phyloP scores from a whole-genome alignment of 2,797 vertebrate genomes.

The Acestrorhynchus altus region DNA sequence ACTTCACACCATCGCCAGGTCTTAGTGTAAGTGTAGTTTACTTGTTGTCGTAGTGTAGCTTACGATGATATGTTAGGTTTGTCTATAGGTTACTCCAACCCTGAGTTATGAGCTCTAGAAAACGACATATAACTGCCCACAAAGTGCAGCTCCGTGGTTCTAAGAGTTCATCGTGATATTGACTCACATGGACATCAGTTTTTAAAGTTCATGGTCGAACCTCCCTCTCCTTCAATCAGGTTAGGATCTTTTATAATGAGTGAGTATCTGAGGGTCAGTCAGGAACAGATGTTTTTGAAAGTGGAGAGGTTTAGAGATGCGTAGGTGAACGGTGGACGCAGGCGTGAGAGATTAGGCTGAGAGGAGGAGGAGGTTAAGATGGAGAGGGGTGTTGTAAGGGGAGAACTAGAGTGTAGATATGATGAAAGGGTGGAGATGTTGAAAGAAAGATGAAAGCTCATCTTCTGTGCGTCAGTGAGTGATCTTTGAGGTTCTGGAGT shows the following conservation, averaged over 20 bases:
- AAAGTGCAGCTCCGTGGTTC: too few species aligned
- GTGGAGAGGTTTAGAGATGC: slow-evolving; percentile 6
- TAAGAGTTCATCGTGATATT: too few species aligned
- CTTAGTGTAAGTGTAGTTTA: too few species aligned
- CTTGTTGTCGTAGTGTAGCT: too few species aligned
- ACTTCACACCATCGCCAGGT: too few species aligned
- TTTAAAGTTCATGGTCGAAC: too few species aligned
- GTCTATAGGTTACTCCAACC: too few species aligned
- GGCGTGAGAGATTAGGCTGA: neutral
- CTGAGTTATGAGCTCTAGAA: too few species aligned
- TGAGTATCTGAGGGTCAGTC: slow-evolving; percentile 7
- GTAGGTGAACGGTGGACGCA: neutral
- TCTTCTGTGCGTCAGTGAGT: slow-evolving; percentile 31
- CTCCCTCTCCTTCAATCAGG: neutral
- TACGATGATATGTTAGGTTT: too few species aligned
- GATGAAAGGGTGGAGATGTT: slow-evolving; percentile 23
- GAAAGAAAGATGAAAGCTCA: slow-evolving; percentile 26
- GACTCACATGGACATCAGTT: too few species aligned
- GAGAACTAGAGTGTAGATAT: slow-evolving; percentile 6
- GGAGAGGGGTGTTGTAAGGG: neutral
- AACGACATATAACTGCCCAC: too few species aligned
- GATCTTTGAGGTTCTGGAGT: slow-evolving; percentile 26
- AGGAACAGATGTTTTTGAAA: slow-evolving; percentile 5
- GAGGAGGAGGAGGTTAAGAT: slow-evolving; percentile 8
- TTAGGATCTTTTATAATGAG: slow-evolving; percentile 4